A percentile compares a stretch with the other conserved stretches of the same genome.
Evolutionary conservation across 2,113 vertebrate species (phyloP).

Genomic region (Sporophila hypoxantha): DNA sequence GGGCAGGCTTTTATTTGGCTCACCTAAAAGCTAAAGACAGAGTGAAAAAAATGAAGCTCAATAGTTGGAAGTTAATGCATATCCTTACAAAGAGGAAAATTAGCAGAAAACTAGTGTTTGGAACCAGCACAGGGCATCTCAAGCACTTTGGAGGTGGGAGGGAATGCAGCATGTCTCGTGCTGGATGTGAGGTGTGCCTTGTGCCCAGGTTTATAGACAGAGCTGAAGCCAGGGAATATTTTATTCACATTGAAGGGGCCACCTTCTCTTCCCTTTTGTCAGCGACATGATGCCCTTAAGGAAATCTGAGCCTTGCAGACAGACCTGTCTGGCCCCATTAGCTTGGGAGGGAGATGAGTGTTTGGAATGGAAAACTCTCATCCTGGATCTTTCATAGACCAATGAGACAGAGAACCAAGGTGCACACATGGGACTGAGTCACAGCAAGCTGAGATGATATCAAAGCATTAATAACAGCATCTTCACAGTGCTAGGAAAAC

Average conservation of each 20-base stretch:
- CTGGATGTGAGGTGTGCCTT: not conserved
- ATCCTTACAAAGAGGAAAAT: not conserved
- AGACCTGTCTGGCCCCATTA: conserved; percentile 37
- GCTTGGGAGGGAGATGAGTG: conserved; percentile 8
- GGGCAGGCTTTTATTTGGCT: not conserved
- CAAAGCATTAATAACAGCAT: not conserved
- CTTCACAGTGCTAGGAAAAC: not conserved
- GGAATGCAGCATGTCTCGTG: not conserved
- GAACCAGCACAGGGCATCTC: not conserved
- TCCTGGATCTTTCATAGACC: not conserved
- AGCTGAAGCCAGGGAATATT: not conserved
- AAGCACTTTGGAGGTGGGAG: not conserved
- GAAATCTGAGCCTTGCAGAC: not conserved
- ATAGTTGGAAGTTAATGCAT: not conserved
- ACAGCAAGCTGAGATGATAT: not conserved
- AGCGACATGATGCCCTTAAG: not conserved
- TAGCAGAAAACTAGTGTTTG: not conserved
- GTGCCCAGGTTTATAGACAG: not conserved
- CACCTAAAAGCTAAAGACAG: not conserved
- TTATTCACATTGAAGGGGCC: not conserved
- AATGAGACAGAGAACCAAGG: not conserved
- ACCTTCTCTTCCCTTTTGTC: not conserved
- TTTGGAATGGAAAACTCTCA: not conserved
- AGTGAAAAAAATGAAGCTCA: not conserved
- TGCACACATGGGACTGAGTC: conserved; percentile 8